Evolutionary conservation across 2,888 invertebrate species (phyloP), one percentile per base, ranked within the genome.

Genomic region (Stenodema calcarata): DNA sequence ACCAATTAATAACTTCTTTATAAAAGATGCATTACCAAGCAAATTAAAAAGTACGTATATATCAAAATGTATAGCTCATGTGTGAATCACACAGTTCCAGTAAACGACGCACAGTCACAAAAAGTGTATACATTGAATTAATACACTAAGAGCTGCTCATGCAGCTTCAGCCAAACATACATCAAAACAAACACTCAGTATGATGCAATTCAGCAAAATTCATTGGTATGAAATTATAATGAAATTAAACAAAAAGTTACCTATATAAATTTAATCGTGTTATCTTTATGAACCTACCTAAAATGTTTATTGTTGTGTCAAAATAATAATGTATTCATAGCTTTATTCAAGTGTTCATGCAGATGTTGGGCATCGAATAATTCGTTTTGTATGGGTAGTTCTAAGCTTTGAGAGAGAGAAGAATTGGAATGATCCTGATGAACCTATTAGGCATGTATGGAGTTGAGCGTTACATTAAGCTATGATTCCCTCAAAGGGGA

Each of bases 31-130:
- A 62, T 23, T 62, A 62, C 27, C 62, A 62, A 62, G 62, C 62
- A 23, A 62, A 62, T 62, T 62, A 62, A 23, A 18, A 1, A 62
- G 23, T 62, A 18, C 23, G 62, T 62, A 62, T 23, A 47, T 47
- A 12, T 23, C 62, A 62, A 62, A 62, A 62, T 62, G 23, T 23
- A 62, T 23, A 62, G 62, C 23, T 62, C 18, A 18, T 62, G 62
- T 54, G 54, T 62, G 62, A 62, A 62, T 27, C 89, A 89, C 87
- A 54, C 75, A 84, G 75, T 28, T 87, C 88, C 89, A 89, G 88
- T 88, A 89, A 87, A 89, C 88, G 89, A 89, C 88, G 89, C 88
- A 35, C 35, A 89, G 89, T 87, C 90, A 89, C 87, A 82, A 91
- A 91, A 90, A 86, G 88, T 73, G 73, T 82, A 88, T 88, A 88